These are phyloP conservation scores for Tangara arthus DNA, from an alignment of 2,797 vertebrate genomes.

Conservation along the genomic window DNA sequence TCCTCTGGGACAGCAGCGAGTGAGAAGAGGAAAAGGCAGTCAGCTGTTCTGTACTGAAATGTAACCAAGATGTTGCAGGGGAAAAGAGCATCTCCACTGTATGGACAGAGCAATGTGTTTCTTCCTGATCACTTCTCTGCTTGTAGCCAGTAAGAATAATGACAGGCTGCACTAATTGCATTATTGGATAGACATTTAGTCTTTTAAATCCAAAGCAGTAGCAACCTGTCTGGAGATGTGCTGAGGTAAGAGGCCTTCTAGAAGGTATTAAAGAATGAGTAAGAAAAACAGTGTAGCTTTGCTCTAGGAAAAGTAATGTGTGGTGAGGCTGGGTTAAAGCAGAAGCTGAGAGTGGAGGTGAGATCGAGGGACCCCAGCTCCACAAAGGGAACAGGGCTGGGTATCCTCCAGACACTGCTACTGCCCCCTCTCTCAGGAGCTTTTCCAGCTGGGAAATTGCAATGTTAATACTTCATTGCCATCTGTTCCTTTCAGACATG, in stretches of 20 bases:
- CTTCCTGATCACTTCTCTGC: background rate
- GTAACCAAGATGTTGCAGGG: background rate
- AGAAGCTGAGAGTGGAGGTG: background rate
- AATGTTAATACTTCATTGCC: constrained; percentile 26
- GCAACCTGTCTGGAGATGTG: background rate
- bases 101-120: fast-evolving
- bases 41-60: background rate
- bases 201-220: constrained; percentile 52
- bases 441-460: constrained; percentile 37
- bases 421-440: background rate
- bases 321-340: background rate
- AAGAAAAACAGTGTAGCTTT: background rate
- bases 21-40: background rate
- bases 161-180: constrained; percentile 31
- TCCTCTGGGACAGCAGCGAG: fast-evolving
- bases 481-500: constrained; percentile 58
- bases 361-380: background rate
- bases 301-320: background rate
- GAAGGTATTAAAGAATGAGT: background rate
- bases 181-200: constrained; percentile 56
- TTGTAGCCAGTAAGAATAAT: background rate
- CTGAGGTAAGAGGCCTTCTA: constrained; percentile 6
- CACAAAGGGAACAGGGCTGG: background rate
- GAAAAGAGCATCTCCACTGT: background rate
- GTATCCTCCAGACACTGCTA: background rate